Conservation (phyloP, 2,888 invertebrate genomes). For the Dryobota labecula region DNA sequence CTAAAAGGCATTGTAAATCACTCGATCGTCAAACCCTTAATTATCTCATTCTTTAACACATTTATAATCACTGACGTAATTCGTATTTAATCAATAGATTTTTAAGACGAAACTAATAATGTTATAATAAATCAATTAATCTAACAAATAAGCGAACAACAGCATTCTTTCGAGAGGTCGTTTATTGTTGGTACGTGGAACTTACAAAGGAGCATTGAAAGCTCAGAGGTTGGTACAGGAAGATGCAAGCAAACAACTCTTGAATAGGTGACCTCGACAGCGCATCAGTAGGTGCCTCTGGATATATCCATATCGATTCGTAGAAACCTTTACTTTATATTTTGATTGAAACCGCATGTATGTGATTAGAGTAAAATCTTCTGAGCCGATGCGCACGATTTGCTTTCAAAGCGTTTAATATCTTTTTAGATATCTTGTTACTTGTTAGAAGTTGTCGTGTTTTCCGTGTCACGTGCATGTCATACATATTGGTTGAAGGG, state of each 20-base stretch:
- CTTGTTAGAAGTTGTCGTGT: constrained; percentile 29
- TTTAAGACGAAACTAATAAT: constrained; percentile 59
- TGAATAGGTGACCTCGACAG: constrained; percentile 74
- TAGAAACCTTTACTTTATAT: constrained; percentile 66
- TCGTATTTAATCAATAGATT: constrained; percentile 57
- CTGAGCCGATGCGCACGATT: constrained; percentile 50
- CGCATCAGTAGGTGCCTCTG: constrained; percentile 58
- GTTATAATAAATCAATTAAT: constrained; percentile 76
- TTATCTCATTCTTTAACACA: constrained; percentile 52
- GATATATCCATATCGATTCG: constrained; percentile 69
- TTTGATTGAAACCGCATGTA: constrained; percentile 56
- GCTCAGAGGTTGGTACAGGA: constrained; percentile 65
- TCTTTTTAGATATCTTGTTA: constrained; percentile 24
- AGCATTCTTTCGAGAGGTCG: constrained; percentile 78
- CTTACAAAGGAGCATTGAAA: constrained; percentile 75
- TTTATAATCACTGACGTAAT: constrained; percentile 52
- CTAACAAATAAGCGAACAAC: constrained; percentile 72
- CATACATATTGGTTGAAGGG: neutral
- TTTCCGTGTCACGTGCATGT: constrained; percentile 34
- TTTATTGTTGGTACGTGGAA: constrained; percentile 76
- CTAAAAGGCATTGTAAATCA: constrained; percentile 59
- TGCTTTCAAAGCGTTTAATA: constrained; percentile 34
- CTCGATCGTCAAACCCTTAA: constrained; percentile 52
- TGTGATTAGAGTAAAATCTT: constrained; percentile 28
- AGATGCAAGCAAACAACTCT: constrained; percentile 64